These are phyloP conservation scores for Drosophila demipolita DNA, from an alignment of 2,888 invertebrate genomes.

Conservation along the genomic window DNA sequence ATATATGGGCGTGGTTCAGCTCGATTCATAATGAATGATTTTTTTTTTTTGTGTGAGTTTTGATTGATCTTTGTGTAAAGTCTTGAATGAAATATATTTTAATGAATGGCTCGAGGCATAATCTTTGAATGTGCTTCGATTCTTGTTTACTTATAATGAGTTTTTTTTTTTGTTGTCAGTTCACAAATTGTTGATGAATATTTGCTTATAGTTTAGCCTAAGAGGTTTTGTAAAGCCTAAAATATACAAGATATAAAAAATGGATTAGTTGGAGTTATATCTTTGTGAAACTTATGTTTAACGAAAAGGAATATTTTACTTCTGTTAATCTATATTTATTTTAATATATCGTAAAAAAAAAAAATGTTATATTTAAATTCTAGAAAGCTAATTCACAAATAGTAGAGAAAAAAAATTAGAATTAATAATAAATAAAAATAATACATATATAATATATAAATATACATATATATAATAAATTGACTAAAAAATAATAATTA, in stretches of 20 bases:
- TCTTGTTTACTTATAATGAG: slow-evolving; percentile 38
- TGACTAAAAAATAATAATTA: no score
- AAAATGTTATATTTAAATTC: no score
- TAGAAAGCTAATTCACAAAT: background rate
- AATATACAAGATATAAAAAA: background rate
- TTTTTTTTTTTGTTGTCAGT: background rate
- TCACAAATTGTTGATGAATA: background rate
- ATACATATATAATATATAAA: no score
- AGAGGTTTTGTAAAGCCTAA: background rate
- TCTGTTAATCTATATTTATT: background rate
- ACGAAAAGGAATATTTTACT: background rate
- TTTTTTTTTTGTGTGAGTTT: slow-evolving; percentile 31
- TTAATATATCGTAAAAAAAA: background rate
- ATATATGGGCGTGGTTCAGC: slow-evolving; percentile 6
- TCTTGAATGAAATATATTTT: slow-evolving; percentile 33
- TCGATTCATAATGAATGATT: slow-evolving; percentile 35
- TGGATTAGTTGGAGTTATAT: background rate
- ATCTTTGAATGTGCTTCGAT: slow-evolving; percentile 1
- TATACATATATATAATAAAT: no score
- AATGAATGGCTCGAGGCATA: background rate
- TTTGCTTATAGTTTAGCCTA: slow-evolving; percentile 15
- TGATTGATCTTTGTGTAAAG: slow-evolving; percentile 48
- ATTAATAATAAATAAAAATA: no score
- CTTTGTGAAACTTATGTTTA: background rate
- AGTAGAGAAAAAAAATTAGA: background rate